phyloP scores from a whole-genome alignment of 2,113 vertebrate species.

The Lichenostomus cassidix region DNA sequence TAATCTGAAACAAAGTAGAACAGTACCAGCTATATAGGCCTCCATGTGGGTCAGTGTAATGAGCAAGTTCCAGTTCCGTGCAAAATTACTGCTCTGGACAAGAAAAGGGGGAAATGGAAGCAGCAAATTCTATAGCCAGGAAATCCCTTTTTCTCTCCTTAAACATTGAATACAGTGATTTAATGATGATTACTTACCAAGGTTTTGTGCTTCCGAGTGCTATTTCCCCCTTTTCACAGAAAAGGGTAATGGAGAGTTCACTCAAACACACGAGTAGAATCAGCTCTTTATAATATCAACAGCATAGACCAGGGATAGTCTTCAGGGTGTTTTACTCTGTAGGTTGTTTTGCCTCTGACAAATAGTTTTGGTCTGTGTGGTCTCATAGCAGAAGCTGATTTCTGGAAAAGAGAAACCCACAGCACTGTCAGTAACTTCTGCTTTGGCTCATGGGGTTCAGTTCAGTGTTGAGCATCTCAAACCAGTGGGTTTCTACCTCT shows the following conservation, averaged over 20 bases:
- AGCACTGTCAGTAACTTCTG: background rate
- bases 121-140: background rate
- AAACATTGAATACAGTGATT: background rate
- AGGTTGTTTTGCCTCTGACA: background rate
- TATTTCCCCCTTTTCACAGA: background rate
- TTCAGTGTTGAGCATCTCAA: background rate
- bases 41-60: background rate
- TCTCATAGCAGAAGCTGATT: background rate
- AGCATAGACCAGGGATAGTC: background rate
- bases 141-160: background rate
- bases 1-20: background rate
- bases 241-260: background rate
- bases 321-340: background rate
- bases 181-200: background rate
- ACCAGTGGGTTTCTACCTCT: background rate
- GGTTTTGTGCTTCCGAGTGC: background rate
- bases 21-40: background rate
- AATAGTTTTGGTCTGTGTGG: background rate
- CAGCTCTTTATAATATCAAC: background rate
- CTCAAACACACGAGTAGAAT: background rate
- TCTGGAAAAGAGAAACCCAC: background rate
- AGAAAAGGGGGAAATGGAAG: background rate
- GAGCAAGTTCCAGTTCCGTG: background rate
- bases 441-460: background rate
- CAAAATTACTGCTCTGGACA: background rate